Base-by-base conservation (phyloP, 2,888 invertebrate species). In the Drosophila formosana region DNA sequence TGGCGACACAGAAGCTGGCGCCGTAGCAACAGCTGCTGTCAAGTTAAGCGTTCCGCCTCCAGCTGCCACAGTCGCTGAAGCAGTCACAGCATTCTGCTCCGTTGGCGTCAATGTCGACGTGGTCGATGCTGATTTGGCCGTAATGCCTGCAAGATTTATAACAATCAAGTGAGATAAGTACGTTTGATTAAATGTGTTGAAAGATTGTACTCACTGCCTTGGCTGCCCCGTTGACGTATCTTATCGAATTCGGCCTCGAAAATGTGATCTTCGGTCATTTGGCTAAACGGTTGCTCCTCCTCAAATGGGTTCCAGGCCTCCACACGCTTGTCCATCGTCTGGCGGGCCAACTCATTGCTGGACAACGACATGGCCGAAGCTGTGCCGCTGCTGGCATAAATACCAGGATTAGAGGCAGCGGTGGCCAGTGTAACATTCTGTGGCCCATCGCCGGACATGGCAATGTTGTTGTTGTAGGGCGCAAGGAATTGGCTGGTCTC, bases 251-350 rank as follows among this genome's bases (percentile, higher is more conserved):
- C 96, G 43, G 95, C 96, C 63, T 96, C 96, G 92, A 97, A 96
- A 80, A 96, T 95, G 84, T 96, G 95, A 93, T 97, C 96, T 88
- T 96, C 96, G 4, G 95, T 95, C 93, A 96, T 94, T 87, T 95
- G 95, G 90, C 94, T 94, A 90, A 96, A 96, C 28, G 95, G 95
- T 57, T 94, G 94, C 82, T 96, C 96, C 88, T 96, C 96, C 88
- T 96, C 96, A 89, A 97, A 97, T 1, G 97, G 97, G 93, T 97
- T 97, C 97, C 97, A 97, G 76, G 96, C 95, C 88, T 96, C 95
- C 26, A 92, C 89, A 23, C 91, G 90, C 34, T 90, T 90, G n/a
- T 90, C 92, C 61, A 91, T 64, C 6, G 87, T 67, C 57, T 89
- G 88, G 41, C 83, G 90, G 13, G 90, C 83, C 47, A 92, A 75